These are phyloP conservation scores for Stercorarius parasiticus DNA, from an alignment of 2,113 vertebrate genomes.

Conservation along the genomic window DNA sequence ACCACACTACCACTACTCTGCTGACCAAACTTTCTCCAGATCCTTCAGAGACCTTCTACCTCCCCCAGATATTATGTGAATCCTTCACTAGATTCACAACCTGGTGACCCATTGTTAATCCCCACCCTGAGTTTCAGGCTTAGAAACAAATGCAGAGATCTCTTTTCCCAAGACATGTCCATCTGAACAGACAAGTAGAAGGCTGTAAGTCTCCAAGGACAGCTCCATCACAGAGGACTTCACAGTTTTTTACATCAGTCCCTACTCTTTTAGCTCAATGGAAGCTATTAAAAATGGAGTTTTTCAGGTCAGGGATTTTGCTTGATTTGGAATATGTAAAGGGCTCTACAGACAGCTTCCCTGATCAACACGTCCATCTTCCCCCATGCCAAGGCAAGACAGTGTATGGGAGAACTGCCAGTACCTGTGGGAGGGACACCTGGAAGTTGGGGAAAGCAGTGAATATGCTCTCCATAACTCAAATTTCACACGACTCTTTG, in stretches of 20 bases:
- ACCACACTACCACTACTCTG: neutral
- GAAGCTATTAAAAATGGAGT: neutral
- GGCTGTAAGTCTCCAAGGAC: neutral
- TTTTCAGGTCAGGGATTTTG: neutral
- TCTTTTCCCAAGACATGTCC: neutral
- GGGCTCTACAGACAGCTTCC: neutral
- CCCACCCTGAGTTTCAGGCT: neutral
- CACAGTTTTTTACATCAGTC: neutral
- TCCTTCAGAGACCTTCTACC: neutral
- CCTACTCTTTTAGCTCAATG: neutral
- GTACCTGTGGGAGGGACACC: neutral
- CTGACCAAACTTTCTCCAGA: neutral
- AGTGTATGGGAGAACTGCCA: rapidly evolving
- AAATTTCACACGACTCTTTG: neutral
- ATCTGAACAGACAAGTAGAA: neutral
- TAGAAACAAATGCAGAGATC: neutral
- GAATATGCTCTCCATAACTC: neutral
- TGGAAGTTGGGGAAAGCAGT: neutral
- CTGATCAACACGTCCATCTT: neutral
- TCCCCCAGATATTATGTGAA: neutral
- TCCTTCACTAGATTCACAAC: neutral
- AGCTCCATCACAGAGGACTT: neutral
- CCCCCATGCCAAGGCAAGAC: neutral
- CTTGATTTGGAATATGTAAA: neutral
- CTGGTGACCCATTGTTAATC: neutral